phyloP scores from a whole-genome alignment of 2,113 vertebrate genomes.

The Podiceps cristatus region DNA sequence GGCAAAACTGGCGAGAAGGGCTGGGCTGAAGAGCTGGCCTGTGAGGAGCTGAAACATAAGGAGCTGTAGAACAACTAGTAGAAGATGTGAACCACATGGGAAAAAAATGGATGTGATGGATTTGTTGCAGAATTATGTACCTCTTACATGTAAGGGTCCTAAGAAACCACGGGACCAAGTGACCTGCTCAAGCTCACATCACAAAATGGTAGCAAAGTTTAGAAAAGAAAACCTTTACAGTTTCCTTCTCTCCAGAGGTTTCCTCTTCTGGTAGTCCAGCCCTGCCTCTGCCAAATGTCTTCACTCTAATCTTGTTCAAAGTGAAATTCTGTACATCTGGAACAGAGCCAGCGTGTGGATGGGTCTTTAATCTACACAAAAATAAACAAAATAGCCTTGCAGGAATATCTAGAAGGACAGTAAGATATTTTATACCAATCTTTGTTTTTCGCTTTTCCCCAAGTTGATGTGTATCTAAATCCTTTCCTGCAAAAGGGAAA shows the following conservation, averaged over 20 bases:
- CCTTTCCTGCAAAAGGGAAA: slow-evolving; percentile 14
- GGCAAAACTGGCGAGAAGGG: not conserved
- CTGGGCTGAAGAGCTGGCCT: not conserved
- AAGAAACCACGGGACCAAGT: not conserved
- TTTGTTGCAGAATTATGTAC: not conserved
- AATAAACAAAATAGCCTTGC: not conserved
- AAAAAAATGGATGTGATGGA: not conserved
- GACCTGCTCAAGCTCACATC: not conserved
- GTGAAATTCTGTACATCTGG: not conserved
- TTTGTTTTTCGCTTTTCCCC: not conserved
- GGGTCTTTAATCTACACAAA: not conserved
- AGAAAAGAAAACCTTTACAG: not conserved
- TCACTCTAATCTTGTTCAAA: not conserved
- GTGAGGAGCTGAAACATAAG: not conserved
- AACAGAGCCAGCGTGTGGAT: not conserved
- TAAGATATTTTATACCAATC: not conserved
- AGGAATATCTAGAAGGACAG: not conserved
- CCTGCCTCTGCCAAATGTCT: not conserved
- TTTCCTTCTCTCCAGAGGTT: not conserved
- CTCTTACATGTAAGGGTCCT: not conserved
- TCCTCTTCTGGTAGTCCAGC: not conserved
- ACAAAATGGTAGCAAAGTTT: not conserved
- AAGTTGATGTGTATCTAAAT: slow-evolving; percentile 11
- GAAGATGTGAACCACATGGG: not conserved
- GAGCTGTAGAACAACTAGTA: not conserved